Evolutionary conservation across 1,140 invertebrate species (phyloP).

Genomic region (Calliopsis andreniformis): DNA sequence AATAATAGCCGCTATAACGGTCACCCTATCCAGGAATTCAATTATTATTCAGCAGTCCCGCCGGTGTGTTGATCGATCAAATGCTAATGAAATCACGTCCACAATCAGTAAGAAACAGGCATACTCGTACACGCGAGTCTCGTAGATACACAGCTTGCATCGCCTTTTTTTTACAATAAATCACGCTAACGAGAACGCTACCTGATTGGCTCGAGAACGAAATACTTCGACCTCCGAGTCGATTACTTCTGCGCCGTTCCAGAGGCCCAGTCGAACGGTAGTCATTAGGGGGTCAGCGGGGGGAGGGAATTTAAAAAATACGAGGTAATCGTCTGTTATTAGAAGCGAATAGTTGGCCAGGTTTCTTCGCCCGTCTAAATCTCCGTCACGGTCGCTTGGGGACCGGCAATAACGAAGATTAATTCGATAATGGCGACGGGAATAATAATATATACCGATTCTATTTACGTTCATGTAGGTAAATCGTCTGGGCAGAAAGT

Average conservation of each 20-base stretch:
- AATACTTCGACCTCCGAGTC: constrained; percentile 8
- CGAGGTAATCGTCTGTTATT: constrained; percentile 15
- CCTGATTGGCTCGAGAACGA: constrained; percentile 15
- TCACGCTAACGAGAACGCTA: constrained; percentile 42
- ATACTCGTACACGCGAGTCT: constrained; percentile 19
- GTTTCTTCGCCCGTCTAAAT: neutral
- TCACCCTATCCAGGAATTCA: constrained; percentile 38
- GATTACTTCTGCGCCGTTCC: neutral
- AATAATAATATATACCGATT: neutral
- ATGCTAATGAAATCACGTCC: constrained; percentile 46
- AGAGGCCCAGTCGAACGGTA: neutral
- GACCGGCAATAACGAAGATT: constrained; percentile 16
- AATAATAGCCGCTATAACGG: constrained; percentile 32
- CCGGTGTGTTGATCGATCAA: constrained; percentile 38
- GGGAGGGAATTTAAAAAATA: constrained; percentile 7
- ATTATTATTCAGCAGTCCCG: constrained; percentile 30
- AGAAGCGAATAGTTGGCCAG: neutral
- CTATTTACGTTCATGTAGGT: neutral
- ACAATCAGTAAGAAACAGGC: constrained; percentile 22
- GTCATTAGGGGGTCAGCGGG: constrained; percentile 12
- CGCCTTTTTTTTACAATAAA: constrained; percentile 38
- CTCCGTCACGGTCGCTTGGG: neutral
- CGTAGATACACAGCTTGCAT: neutral
- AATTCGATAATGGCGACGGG: constrained; percentile 39
- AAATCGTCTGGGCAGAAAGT: constrained; percentile 41